phyloP scores from a whole-genome alignment of 2,797 vertebrate genomes.

The Trematomus bernacchii region DNA sequence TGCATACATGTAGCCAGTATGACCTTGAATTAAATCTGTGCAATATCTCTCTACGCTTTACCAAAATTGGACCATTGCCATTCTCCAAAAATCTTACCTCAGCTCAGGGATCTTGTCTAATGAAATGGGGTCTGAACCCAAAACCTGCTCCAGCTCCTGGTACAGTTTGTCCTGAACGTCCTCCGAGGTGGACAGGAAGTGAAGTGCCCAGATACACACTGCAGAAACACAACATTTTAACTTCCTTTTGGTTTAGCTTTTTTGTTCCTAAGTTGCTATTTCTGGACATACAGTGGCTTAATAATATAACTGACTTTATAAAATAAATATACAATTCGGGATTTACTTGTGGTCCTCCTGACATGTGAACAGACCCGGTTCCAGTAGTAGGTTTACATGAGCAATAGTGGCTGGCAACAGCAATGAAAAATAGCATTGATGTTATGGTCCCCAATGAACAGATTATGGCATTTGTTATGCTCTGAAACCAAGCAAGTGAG shows the following conservation, averaged over 20 bases:
- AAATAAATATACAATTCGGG: neutral
- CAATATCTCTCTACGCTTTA: neutral
- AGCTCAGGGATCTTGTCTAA: slow-evolving; percentile 93
- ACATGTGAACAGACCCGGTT: neutral
- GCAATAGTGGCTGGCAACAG: no score
- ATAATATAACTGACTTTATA: neutral
- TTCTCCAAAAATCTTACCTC: slow-evolving; percentile 80
- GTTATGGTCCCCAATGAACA: no score
- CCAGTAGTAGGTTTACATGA: no score
- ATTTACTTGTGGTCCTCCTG: neutral
- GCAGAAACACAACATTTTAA: slow-evolving; percentile 35
- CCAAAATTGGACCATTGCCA: neutral
- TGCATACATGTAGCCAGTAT: neutral
- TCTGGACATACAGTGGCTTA: neutral
- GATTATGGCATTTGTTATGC: no score
- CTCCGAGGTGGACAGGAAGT: slow-evolving; percentile 92
- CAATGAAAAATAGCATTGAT: no score
- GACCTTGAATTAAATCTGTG: neutral
- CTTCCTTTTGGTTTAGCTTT: neutral
- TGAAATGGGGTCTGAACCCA: slow-evolving; percentile 90
- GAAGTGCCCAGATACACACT: slow-evolving; percentile 97
- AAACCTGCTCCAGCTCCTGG: slow-evolving; percentile 88
- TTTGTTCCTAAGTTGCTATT: neutral
- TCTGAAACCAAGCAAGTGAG: no score
- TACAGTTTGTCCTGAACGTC: slow-evolving; percentile 92